Conservation (phyloP, 2,113 vertebrate genomes). For the Hippocampus mohnikei region DNA sequence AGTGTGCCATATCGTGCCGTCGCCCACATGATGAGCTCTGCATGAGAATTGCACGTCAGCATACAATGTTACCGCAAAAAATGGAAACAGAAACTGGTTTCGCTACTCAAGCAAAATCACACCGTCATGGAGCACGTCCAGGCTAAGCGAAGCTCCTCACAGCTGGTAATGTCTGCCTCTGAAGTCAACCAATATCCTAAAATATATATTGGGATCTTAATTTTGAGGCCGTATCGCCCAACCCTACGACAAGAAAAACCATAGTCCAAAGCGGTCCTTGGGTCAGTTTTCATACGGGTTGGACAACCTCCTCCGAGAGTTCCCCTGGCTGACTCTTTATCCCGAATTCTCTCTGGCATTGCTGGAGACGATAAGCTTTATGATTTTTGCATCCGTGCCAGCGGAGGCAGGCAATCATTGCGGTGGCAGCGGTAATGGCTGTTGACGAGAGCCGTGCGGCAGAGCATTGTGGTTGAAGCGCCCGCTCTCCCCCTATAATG, state of each 20-base stretch:
- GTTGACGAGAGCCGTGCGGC: conserved; percentile 49
- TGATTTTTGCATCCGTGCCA: conserved; percentile 52
- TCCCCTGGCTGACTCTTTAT: conserved; percentile 41
- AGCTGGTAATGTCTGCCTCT: neutral
- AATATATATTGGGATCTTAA: neutral
- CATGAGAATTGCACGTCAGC: neutral
- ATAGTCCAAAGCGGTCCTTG: conserved; percentile 50
- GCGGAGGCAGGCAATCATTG: conserved; percentile 37
- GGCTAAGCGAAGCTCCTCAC: neutral
- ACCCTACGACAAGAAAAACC: conserved; percentile 30
- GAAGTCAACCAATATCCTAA: neutral
- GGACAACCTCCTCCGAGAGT: conserved; percentile 48
- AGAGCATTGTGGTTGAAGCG: conserved; percentile 42
- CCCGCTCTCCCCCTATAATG: conserved; percentile 58
- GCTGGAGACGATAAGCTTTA: conserved; percentile 39
- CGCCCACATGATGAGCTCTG: too few relatives aligned
- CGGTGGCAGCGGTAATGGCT: conserved; percentile 32
- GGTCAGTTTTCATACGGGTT: conserved; percentile 51
- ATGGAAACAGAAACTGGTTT: neutral
- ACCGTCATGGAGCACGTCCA: neutral
- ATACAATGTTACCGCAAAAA: neutral
- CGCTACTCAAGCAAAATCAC: neutral
- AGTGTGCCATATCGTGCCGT: too few relatives aligned
- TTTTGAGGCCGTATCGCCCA: conserved; percentile 24
- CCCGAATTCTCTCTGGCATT: conserved; percentile 45